Percentiles rank a stretch among this genome's conserved stretches.
Conservation (phyloP, 2,888 invertebrate genomes). For the Melieria crassipennis region DNA sequence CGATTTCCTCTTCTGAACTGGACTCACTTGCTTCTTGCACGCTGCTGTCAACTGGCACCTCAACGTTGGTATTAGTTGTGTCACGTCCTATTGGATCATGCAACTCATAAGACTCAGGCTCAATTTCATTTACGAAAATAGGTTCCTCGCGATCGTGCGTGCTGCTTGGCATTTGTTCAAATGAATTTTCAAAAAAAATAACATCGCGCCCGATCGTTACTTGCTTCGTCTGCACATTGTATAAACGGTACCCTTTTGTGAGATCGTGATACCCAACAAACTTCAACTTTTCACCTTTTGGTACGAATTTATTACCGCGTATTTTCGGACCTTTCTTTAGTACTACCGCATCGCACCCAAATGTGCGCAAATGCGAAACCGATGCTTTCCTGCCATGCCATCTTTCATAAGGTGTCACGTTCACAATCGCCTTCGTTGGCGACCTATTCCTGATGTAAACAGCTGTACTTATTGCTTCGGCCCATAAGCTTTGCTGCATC, state of each 20-base stretch:
- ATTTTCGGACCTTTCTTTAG: constrained; percentile 24
- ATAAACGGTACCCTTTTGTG: constrained; percentile 40
- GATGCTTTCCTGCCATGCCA: constrained; percentile 22
- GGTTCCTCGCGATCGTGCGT: no score
- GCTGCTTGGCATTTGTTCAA: no score
- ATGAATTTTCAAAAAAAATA: no score
- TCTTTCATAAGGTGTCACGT: constrained; percentile 28
- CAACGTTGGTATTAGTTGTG: neutral
- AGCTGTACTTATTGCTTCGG: constrained; percentile 31
- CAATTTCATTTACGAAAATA: no score
- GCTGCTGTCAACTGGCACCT: constrained; percentile 31
- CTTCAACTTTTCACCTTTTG: constrained; percentile 31
- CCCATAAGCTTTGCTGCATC: constrained; percentile 27
- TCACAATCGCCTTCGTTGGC: constrained; percentile 23
- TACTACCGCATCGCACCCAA: constrained; percentile 31
- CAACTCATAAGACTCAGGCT: no score
- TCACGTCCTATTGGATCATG: no score
- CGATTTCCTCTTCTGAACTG: neutral
- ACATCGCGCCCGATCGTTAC: no score
- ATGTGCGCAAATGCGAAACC: constrained; percentile 19
- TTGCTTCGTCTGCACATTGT: constrained; percentile 30
- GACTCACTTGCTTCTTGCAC: neutral
- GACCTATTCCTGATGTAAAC: constrained; percentile 27
- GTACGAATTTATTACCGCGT: constrained; percentile 23
- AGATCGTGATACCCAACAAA: constrained; percentile 35